phyloP scores from a whole-genome alignment of 2,113 vertebrate species.

The Phoenicopterus ruber region DNA sequence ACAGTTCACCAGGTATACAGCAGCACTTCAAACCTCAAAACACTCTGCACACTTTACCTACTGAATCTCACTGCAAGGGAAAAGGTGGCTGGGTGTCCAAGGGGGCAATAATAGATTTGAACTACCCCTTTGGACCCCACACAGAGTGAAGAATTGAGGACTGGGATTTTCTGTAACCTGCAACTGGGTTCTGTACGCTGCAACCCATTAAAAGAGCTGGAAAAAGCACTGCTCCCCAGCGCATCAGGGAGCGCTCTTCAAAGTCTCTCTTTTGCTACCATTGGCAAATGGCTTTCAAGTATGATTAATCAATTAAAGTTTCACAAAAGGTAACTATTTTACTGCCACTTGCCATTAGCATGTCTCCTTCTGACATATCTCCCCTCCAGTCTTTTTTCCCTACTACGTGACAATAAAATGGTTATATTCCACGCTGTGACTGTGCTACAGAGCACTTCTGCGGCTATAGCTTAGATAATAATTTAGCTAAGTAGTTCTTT shows the following conservation, averaged over 20 bases:
- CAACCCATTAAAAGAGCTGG: neutral
- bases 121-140: neutral
- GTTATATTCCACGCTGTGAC: neutral
- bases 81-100: neutral
- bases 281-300: neutral
- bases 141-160: neutral
- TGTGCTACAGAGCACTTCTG: neutral
- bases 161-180: neutral
- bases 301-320: neutral
- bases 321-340: neutral
- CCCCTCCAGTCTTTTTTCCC: neutral
- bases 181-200: fast-evolving
- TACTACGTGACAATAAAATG: neutral
- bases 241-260: neutral
- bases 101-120: neutral
- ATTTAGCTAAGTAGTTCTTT: neutral
- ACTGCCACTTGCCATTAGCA: neutral
- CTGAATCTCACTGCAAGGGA: neutral
- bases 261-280: neutral
- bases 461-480: neutral
- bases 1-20: neutral
- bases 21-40: neutral
- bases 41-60: neutral
- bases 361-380: neutral
- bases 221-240: neutral